A percentile compares a stretch with the other conserved stretches of the same genome.
phyloP scores from a whole-genome alignment of 35 echinoderm and acorn worm species.

The Heliocidaris erythrogramma region DNA sequence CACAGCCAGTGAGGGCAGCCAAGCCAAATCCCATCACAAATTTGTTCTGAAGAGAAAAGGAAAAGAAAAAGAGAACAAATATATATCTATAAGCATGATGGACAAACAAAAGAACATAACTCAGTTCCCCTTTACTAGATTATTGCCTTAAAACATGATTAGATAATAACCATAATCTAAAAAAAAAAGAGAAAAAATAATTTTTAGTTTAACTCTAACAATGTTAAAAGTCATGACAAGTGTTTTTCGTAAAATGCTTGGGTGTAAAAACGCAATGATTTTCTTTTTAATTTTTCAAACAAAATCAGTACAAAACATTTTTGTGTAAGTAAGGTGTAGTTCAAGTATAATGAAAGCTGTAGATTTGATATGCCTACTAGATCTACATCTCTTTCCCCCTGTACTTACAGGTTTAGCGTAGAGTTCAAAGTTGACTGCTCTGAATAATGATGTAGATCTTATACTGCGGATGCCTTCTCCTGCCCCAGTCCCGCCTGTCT shows the following conservation, averaged over 20 bases:
- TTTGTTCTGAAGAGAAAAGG: slow-evolving; percentile 76
- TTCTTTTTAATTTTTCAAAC: too few species aligned
- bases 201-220: too few species aligned
- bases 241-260: too few species aligned
- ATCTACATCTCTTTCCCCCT: too few species aligned
- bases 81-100: neutral
- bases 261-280: too few species aligned
- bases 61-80: neutral
- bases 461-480: slow-evolving; percentile 72
- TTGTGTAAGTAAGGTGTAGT: too few species aligned
- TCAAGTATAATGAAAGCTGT: too few species aligned
- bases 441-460: slow-evolving; percentile 81
- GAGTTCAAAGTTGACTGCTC: slow-evolving; percentile 95
- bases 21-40: slow-evolving; percentile 89
- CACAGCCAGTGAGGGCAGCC: slow-evolving; percentile 79
- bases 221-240: too few species aligned
- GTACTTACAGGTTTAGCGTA: slow-evolving; percentile 88
- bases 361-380: too few species aligned
- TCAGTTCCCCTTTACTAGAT: neutral
- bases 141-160: neutral
- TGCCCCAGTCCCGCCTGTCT: neutral
- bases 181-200: too few species aligned
- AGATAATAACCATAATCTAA: neutral
- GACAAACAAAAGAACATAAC: neutral
- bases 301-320: too few species aligned